Evolutionary conservation across 37 sponge, comb jelly and placozoan species (phyloP).

Genomic region (Diacarnus erythraeanus): DNA sequence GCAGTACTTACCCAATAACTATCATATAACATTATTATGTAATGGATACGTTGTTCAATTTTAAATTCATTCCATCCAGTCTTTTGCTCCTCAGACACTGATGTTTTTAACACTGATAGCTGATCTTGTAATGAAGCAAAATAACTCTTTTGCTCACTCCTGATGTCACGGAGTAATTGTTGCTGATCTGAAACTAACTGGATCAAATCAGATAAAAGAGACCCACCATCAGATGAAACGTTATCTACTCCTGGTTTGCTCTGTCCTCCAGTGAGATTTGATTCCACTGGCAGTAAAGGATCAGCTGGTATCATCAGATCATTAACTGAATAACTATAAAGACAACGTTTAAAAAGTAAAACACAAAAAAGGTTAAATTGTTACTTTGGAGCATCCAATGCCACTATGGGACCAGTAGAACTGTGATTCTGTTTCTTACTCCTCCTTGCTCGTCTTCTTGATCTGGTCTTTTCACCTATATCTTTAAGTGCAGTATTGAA

Average conservation of each 20-base stretch:
- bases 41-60: conserved; percentile 56
- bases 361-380: too few relatives aligned
- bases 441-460: neutral
- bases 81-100: conserved; percentile 14
- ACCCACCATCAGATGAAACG: neutral
- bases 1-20: too few relatives aligned
- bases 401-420: neutral
- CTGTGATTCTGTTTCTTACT: neutral
- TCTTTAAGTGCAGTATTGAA: too few relatives aligned
- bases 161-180: conserved; percentile 34
- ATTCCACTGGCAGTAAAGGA: too few relatives aligned
- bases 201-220: conserved; percentile 14
- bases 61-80: conserved; percentile 7
- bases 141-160: conserved; percentile 2
- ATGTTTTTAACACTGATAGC: neutral
- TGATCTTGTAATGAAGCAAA: conserved; percentile 6
- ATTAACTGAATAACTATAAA: too few relatives aligned
- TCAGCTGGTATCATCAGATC: too few relatives aligned
- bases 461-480: neutral
- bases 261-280: too few relatives aligned
- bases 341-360: too few relatives aligned
- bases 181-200: conserved; percentile 35
- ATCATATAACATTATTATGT: neutral
- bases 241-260: too few relatives aligned
- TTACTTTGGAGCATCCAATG: neutral